Percentiles rank a stretch among this genome's conserved stretches.
Evolutionary conservation across 2,888 invertebrate species (phyloP).

Genomic region (Lasioglossum zephyrum): DNA sequence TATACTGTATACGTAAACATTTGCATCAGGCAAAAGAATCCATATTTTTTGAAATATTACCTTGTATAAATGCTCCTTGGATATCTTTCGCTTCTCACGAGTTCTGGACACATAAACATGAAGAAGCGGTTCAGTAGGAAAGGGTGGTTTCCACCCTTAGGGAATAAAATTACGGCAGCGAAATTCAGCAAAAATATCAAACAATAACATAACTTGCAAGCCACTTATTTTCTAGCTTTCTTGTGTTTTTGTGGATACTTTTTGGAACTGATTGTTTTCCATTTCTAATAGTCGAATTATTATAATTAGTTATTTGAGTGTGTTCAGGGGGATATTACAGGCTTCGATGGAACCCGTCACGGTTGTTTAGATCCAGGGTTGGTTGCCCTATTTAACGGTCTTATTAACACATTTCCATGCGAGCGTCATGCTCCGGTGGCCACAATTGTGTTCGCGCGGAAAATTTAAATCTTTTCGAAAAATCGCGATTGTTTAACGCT

Average conservation of each 20-base stretch:
- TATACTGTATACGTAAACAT: too few species aligned
- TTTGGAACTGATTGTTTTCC: background rate
- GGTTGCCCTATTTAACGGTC: constrained; percentile 13
- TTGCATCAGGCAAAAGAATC: too few species aligned
- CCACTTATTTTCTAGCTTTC: background rate
- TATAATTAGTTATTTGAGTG: background rate
- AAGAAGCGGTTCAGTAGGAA: too few species aligned
- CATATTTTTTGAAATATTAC: too few species aligned
- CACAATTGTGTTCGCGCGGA: background rate
- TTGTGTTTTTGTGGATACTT: background rate
- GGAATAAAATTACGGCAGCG: too few species aligned
- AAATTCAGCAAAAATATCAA: too few species aligned
- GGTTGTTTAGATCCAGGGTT: constrained; percentile 11
- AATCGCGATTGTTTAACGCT: constrained; percentile 11
- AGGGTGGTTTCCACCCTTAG: too few species aligned
- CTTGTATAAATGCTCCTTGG: too few species aligned
- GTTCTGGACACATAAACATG: too few species aligned
- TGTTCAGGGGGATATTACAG: background rate
- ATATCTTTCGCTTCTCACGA: too few species aligned
- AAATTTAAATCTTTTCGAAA: constrained; percentile 16
- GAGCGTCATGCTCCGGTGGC: background rate
- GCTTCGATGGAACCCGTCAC: constrained; percentile 10
- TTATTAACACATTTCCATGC: constrained; percentile 16
- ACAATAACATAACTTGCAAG: background rate
- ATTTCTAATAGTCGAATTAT: background rate